Percentiles rank a stretch among this genome's conserved stretches.
These are phyloP conservation scores for Ecliptopera silaceata DNA, from an alignment of 2,888 invertebrate genomes.

Conservation along the genomic window DNA sequence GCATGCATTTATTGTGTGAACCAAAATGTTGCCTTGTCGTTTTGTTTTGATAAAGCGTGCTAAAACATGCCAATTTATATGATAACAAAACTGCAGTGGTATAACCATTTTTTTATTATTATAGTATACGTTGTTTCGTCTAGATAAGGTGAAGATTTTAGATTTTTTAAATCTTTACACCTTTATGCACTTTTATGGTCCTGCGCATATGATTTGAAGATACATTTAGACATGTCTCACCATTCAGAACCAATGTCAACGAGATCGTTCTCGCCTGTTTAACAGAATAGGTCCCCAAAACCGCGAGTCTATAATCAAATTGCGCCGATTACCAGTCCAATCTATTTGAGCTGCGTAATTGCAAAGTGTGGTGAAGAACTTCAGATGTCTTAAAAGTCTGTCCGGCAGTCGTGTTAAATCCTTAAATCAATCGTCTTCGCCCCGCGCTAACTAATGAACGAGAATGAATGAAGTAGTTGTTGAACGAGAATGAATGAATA, in stretches of 20 bases:
- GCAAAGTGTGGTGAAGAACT: conserved; percentile 66
- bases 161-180: no score
- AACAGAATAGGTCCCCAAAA: conserved; percentile 31
- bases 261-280: conserved; percentile 2
- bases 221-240: no score
- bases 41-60: no score
- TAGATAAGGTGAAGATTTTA: no score
- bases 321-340: conserved; percentile 57
- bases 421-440: conserved; percentile 34
- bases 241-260: background rate
- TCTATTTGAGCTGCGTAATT: conserved; percentile 68
- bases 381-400: conserved; percentile 51
- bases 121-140: no score
- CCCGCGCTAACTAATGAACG: conserved; percentile 48
- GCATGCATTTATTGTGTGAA: no score
- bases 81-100: background rate
- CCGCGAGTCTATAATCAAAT: conserved; percentile 49
- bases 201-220: no score
- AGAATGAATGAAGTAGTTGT: conserved; percentile 66
- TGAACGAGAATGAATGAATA: conserved; percentile 71
- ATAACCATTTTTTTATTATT: no score
- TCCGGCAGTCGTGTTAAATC: conserved; percentile 60
- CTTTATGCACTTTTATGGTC: no score
- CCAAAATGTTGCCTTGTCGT: no score
- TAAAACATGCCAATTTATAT: no score